Base-by-base conservation (phyloP, 2,888 invertebrate genomes). In the Platypus cylindrus region DNA sequence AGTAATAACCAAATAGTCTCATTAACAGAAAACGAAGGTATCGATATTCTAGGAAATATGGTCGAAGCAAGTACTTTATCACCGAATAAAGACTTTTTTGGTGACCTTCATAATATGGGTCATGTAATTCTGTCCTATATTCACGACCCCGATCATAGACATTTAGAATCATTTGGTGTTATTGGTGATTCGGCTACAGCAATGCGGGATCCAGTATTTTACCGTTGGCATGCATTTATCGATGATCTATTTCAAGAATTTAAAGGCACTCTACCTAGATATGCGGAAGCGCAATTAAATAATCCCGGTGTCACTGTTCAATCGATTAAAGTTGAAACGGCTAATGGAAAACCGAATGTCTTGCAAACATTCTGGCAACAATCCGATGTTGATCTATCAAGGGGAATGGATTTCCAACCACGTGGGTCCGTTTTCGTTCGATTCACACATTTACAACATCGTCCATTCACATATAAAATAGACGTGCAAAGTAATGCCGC, bases 191-290 rank as follows among this genome's bases (percentile, higher is more conserved):
- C 81, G 0, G 73, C 83, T 0, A 85, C 85, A 0, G 82, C 86
- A 0, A 86, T 87, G 85, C 67, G 87, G 2, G 89, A 89, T 61
- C 86, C 87, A 0, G 63, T 80, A 12, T 87, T 87, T 67, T 87
- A 86, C 64, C 75, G 82, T 54, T 86, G 81, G 82, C 87, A 89
- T 53, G 70, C 78, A 0, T 79, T 74, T 54, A 66, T 86, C 15
- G 82, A 87, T 49, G 77, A 82, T 46, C 63, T 87, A 17, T 86
- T 86, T 68, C 70, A 73, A 46, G 68, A 75, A 43, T 76, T 78
- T 60, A 87, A 87, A 60, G 65, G 66, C 40, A 75, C 74, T 9
- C 62, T 87, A 16, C 64, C 75, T 0, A 67, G 76, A 2, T 87
- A 87, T 56, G 65, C 63, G 0, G 50, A 52, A 3, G 62, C 67